phyloP scores from a whole-genome alignment of 1,140 invertebrate species.

The Protaetia brevitarsis region DNA sequence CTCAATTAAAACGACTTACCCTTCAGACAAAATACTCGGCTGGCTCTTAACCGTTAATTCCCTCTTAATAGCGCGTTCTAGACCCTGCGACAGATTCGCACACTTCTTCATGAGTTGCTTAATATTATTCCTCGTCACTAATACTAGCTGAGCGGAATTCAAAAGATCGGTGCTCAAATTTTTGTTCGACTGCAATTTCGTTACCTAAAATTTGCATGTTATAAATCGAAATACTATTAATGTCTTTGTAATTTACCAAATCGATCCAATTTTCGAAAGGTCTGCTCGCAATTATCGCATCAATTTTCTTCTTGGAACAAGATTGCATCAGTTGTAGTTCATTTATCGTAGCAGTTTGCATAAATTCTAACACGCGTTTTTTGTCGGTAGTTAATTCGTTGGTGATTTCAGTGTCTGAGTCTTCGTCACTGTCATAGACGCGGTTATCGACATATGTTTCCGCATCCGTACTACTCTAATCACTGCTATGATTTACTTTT shows the following conservation, averaged over 20 bases:
- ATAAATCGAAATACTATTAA: background rate
- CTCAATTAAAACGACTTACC: slow-evolving; percentile 48
- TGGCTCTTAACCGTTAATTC: slow-evolving; percentile 67
- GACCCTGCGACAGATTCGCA: slow-evolving; percentile 63
- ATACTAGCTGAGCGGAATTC: slow-evolving; percentile 68
- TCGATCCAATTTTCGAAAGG: slow-evolving; percentile 73
- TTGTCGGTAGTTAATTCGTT: slow-evolving; percentile 66
- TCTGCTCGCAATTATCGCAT: slow-evolving; percentile 62
- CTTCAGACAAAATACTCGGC: slow-evolving; percentile 57
- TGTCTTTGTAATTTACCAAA: slow-evolving; percentile 50
- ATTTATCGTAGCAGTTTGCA: slow-evolving; percentile 62
- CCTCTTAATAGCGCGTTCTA: slow-evolving; percentile 70
- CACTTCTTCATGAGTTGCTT: slow-evolving; percentile 73
- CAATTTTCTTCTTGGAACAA: slow-evolving; percentile 71
- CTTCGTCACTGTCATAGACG: slow-evolving; percentile 58
- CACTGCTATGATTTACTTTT: slow-evolving; percentile 29
- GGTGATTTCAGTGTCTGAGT: slow-evolving; percentile 70
- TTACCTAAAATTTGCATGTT: slow-evolving; percentile 49
- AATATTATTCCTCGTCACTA: slow-evolving; percentile 68
- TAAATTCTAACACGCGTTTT: slow-evolving; percentile 71
- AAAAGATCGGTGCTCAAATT: slow-evolving; percentile 67
- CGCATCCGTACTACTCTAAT: slow-evolving; percentile 39
- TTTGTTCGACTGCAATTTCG: slow-evolving; percentile 67
- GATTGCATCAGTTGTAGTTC: slow-evolving; percentile 67
- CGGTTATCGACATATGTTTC: slow-evolving; percentile 39